Evolutionary conservation across 2,888 invertebrate species (phyloP), one percentile per base, ranked within the genome.

Genomic region (Pardosa pseudoannulata): DNA sequence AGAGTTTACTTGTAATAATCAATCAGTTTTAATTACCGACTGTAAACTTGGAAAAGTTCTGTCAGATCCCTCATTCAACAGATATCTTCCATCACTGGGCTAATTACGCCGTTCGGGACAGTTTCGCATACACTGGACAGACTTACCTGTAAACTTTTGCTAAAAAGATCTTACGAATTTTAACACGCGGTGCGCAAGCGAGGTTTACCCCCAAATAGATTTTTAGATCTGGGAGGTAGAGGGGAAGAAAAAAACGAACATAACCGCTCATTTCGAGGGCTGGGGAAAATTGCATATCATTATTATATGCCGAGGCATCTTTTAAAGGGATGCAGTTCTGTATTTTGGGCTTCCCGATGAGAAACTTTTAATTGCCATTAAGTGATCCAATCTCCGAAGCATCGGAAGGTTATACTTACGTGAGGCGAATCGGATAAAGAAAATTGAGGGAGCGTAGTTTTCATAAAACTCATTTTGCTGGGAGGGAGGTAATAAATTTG

Each of bases 341-440:
- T 56, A 16, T 56, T 56, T 56, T 16, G 23, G 11, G 5, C 23
- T n/a, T 46, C 41, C 41, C 41, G 41, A 46, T 46, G 56, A 3
- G 11, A 23, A 85, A 85, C 78, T 78, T 85, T 85, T 85, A 85
- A 85, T 85, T 85, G 83, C 74, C 64, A 28, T 64, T 39, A 56
- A 74, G 64, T 72, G 72, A 78, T 85, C 78, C 67, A 85, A 85
- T 78, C 73, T 78, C 78, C 50, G 64, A 50, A 39, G 28, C 36
- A 32, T 75, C 65, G 64, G 41, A 41, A 41, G 41, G 28, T n/a
- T 65, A 29, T 31, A 56, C n/a, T 29, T 50, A 82, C 82, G 82
- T 82, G 82, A 75, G 70, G 9, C 23, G 82, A 50, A 82, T 79
- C 16, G 19, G 16, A 23, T 70, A 70, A 67, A 67, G 80, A 80